Evolutionary conservation across 2,888 invertebrate genomes (phyloP).

Genomic region (Sinohyriopsis cumingii): DNA sequence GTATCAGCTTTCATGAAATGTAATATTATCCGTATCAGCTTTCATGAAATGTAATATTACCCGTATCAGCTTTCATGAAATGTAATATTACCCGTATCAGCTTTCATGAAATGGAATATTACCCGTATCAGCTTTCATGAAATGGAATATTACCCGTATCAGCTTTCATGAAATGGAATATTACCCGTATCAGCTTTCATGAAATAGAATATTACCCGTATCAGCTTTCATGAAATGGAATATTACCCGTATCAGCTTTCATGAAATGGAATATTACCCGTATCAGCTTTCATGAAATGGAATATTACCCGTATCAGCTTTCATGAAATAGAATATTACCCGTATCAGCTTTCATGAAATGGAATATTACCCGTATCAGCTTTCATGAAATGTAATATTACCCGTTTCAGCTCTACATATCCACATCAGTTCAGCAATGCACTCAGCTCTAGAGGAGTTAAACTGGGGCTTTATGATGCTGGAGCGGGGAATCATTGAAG

Average conservation of each 20-base stretch:
- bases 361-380: constrained; percentile 30
- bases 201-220: too few species aligned
- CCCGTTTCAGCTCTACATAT: constrained; percentile 52
- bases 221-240: too few species aligned
- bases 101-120: not conserved
- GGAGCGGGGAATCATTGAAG: constrained; percentile 57
- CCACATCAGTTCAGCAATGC: constrained; percentile 55
- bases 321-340: not conserved
- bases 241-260: too few species aligned
- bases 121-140: not conserved
- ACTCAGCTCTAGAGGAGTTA: constrained; percentile 40
- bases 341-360: constrained; percentile 28
- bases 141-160: not conserved
- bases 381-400: not conserved
- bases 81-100: not conserved
- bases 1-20: constrained; percentile 28
- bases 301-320: constrained; percentile 29
- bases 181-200: too few species aligned
- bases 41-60: not conserved
- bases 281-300: too few species aligned
- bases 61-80: constrained; percentile 29
- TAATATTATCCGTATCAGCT: constrained; percentile 30
- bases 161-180: too few species aligned
- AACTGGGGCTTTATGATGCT: constrained; percentile 52
- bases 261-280: too few species aligned